Conservation (phyloP, 2,888 invertebrate genomes). For the Blera fallax region DNA sequence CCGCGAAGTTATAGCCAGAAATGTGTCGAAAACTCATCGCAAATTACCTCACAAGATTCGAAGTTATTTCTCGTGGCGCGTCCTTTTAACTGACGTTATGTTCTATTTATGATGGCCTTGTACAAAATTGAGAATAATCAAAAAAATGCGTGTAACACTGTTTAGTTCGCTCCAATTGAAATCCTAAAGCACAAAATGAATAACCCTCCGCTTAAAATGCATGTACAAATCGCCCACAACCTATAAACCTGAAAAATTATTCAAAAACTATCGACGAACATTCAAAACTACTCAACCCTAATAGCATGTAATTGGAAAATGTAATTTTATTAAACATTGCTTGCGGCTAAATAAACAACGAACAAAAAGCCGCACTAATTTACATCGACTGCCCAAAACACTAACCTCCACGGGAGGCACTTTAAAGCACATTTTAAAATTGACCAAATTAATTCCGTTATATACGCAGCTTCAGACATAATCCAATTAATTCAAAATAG, state of each 20-base stretch:
- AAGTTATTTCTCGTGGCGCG: too few species aligned
- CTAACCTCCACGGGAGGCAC: neutral
- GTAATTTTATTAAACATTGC: slow-evolving; percentile 30
- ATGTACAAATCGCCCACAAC: neutral
- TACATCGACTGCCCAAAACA: neutral
- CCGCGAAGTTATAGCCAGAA: too few species aligned
- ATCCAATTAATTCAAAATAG: slow-evolving; percentile 23
- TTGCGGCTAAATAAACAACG: neutral
- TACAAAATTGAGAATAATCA: too few species aligned
- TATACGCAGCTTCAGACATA: slow-evolving; percentile 1
- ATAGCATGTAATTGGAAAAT: slow-evolving; percentile 36
- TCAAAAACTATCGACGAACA: neutral
- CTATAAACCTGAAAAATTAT: neutral
- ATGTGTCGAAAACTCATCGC: too few species aligned
- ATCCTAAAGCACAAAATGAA: too few species aligned
- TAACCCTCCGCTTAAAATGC: too few species aligned
- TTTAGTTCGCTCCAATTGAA: too few species aligned
- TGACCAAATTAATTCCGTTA: slow-evolving; percentile 31
- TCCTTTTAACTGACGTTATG: too few species aligned
- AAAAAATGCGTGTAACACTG: too few species aligned
- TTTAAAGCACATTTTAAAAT: neutral
- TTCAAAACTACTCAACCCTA: slow-evolving; percentile 8
- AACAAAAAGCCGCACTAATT: slow-evolving; percentile 21
- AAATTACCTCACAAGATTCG: too few species aligned
- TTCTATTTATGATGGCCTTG: too few species aligned